Conservation (phyloP, 2,888 invertebrate species). For the Mechanitis messenoides region DNA sequence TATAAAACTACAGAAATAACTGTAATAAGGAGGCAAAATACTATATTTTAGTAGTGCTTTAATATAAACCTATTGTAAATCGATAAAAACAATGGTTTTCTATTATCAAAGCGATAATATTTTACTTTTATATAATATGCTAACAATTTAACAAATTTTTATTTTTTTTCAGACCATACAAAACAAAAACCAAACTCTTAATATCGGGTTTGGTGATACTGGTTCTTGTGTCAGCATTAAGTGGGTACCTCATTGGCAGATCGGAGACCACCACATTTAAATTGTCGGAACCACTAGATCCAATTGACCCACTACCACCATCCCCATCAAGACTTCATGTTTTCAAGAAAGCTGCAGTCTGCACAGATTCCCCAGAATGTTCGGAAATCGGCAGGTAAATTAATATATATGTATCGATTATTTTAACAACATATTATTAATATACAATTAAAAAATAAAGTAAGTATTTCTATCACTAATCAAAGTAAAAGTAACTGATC, state of each 20-base stretch:
- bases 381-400: constrained; percentile 86
- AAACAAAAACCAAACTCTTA: constrained; percentile 49
- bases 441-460: too few relatives aligned
- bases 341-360: constrained; percentile 84
- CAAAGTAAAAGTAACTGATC: too few relatives aligned
- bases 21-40: too few relatives aligned
- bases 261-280: constrained; percentile 42
- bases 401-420: not conserved
- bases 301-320: constrained; percentile 77
- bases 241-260: constrained; percentile 52
- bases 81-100: too few relatives aligned
- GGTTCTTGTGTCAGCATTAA: constrained; percentile 53
- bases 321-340: constrained; percentile 80
- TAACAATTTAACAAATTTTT: constrained; percentile 7
- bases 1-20: too few relatives aligned
- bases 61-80: too few relatives aligned
- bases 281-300: constrained; percentile 78
- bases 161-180: constrained; percentile 54
- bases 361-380: constrained; percentile 85
- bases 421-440: too few relatives aligned
- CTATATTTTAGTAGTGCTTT: too few relatives aligned
- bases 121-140: too few relatives aligned
- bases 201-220: constrained; percentile 44
- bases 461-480: too few relatives aligned
- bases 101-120: too few relatives aligned